Base-by-base conservation (phyloP, 2,113 vertebrate species). In the Ardeotis arabs region DNA sequence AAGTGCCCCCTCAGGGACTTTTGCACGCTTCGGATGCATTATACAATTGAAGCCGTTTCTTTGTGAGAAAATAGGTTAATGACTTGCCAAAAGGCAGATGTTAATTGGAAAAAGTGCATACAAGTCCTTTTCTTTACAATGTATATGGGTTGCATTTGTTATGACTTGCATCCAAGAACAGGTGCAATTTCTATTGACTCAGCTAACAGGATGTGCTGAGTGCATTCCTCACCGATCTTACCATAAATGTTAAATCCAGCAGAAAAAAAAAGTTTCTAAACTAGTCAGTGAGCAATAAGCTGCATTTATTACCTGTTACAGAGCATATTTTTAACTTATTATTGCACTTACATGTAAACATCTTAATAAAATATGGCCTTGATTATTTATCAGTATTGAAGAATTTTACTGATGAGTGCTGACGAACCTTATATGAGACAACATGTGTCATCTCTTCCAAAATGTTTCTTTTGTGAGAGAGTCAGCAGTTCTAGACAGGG, bases 11-110 rank as follows among this genome's bases (percentile, higher is more conserved):
- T 80, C 39, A 28, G 92, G 95, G 83, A 81, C 93, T 94, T 87
- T 47, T 41, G 66, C 91, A 94, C 59, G 96, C 96, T 97, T 97
- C 74, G 10, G 86, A 94, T 96, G 83, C 85, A 79, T 95, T 92
- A 95, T 93, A 97, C 95, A 94, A 82, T 94, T 88, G 94, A 93
- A 97, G 95, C 86, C 3, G 20, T 72, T 94, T 75, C 83, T 96
- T 87, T 89, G 94, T 96, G 91, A 93, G 89, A 98, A 98, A 97
- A 96, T 95, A 93, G 97, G 97, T 95, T 97, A 97, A 66, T 89
- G 83, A 82, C 85, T 96, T 95, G 96, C 96, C 96, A 96, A 95
- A 96, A 97, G 97, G 93, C 93, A 96, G 91, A 93, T 95, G 97
- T 94, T 95, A 94, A 87, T 75, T 94, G 87, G 77, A 53, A 96